Conservation (phyloP, 2,797 vertebrate genomes). For the Tragopan temminckii region DNA sequence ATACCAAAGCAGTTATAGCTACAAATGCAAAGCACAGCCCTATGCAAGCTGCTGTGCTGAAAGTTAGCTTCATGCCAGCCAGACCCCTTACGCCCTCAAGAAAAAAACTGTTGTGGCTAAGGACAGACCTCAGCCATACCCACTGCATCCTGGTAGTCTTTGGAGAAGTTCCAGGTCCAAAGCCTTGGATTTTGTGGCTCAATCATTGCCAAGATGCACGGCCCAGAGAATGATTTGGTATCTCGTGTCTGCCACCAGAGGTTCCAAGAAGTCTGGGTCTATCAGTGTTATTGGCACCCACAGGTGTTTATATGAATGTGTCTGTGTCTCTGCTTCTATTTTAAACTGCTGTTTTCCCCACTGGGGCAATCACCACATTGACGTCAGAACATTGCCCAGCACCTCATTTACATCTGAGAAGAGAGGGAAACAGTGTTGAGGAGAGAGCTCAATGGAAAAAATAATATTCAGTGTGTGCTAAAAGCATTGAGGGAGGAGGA, state of each 20-base stretch:
- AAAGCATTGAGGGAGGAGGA: constrained; percentile 53
- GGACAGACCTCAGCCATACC: neutral
- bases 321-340: constrained; percentile 46
- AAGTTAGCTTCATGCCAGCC: neutral
- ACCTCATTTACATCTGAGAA: constrained; percentile 69
- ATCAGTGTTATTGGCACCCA: constrained; percentile 37
- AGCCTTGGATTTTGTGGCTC: neutral
- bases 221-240: neutral
- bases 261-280: constrained; percentile 43
- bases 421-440: constrained; percentile 44
- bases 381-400: constrained; percentile 65
- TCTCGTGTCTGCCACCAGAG: neutral
- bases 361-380: constrained; percentile 56
- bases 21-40: neutral
- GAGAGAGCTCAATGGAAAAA: constrained; percentile 67
- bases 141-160: neutral
- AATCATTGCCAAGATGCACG: neutral
- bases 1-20: neutral
- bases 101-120: neutral
- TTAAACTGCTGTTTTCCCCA: constrained; percentile 35
- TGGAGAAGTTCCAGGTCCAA: neutral
- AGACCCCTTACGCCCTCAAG: neutral
- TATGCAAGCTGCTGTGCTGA: neutral
- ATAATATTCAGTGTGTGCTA: constrained; percentile 64
- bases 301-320: constrained; percentile 46